Conservation (phyloP, 2,113 vertebrate genomes). For the Corvus moneduloides region DNA sequence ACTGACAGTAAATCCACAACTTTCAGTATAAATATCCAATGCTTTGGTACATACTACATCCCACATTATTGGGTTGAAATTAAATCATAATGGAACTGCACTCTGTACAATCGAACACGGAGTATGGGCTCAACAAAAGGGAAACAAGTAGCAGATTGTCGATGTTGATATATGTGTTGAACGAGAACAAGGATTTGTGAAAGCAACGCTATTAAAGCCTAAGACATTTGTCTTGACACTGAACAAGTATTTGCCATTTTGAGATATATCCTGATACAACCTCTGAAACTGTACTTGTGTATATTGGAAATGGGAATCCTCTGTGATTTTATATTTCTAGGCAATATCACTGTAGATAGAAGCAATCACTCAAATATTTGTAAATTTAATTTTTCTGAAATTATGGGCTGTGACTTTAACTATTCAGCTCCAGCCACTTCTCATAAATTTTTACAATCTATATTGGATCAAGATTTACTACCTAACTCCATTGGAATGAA, state of each 20-base stretch:
- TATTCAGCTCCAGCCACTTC: neutral
- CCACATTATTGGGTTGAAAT: neutral
- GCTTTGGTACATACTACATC: neutral
- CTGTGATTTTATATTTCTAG: neutral
- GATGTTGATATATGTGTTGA: neutral
- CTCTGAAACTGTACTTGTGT: neutral
- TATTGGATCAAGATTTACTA: neutral
- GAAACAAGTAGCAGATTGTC: neutral
- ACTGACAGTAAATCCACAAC: neutral
- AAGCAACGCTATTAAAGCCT: neutral
- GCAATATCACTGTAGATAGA: neutral
- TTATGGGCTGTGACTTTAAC: neutral
- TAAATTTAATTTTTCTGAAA: neutral
- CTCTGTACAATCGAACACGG: neutral
- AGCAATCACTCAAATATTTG: neutral
- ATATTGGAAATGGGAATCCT: neutral
- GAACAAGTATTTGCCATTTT: neutral
- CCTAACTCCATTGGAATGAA: neutral
- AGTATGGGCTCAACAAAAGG: neutral
- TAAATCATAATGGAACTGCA: neutral
- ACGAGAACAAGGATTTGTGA: neutral
- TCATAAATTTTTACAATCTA: neutral
- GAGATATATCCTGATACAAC: neutral
- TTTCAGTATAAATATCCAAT: neutral
- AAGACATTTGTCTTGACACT: neutral